Conservation (phyloP, 1,140 invertebrate species). For the Ceratina australensis region DNA sequence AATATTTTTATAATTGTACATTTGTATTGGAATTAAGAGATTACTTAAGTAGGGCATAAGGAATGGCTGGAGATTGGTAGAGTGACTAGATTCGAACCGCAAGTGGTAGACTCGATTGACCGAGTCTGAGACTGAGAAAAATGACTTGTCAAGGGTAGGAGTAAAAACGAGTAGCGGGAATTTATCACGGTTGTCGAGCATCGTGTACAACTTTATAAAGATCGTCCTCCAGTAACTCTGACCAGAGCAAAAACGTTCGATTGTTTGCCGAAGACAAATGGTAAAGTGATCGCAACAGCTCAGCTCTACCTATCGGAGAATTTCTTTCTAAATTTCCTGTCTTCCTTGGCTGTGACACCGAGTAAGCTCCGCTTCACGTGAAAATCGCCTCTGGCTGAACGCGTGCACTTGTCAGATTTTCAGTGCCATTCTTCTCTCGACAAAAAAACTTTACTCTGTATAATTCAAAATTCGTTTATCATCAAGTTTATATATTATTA, state of each 20-base stretch:
- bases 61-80: not conserved
- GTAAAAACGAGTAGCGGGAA: conserved; percentile 5
- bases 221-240: not conserved
- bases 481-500: too few species aligned
- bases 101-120: not conserved
- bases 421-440: not conserved
- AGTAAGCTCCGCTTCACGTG: not conserved
- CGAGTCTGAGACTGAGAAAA: not conserved
- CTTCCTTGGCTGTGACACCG: not conserved
- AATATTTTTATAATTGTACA: too few species aligned
- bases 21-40: too few species aligned
- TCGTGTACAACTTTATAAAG: not conserved
- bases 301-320: not conserved
- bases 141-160: not conserved
- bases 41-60: too few species aligned
- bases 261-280: conserved; percentile 20
- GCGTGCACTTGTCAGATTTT: not conserved
- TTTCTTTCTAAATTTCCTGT: conserved; percentile 7
- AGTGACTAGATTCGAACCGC: not conserved
- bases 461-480: not conserved
- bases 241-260: not conserved
- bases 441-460: not conserved
- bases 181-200: not conserved
- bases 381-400: not conserved
- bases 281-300: not conserved